Evolutionary conservation across 2,797 vertebrate species (phyloP).

Genomic region (Zonotrichia albicollis): DNA sequence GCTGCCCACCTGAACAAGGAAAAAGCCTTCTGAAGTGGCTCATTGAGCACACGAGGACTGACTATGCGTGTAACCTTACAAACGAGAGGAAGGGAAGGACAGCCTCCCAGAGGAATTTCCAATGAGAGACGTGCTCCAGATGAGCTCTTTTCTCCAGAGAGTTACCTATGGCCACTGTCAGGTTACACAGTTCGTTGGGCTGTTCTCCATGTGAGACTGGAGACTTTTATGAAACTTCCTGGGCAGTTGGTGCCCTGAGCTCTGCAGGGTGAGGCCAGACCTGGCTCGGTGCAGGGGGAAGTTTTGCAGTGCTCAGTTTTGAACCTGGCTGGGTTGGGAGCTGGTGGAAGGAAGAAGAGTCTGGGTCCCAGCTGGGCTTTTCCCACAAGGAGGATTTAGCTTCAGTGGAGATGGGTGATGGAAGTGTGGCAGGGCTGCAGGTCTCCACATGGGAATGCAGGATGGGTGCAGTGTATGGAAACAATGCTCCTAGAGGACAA

Average conservation of each 20-base stretch:
- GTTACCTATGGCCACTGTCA: no score
- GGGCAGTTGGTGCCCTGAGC: neutral
- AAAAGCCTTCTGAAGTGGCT: no score
- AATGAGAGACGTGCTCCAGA: no score
- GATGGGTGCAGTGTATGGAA: neutral
- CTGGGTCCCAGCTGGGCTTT: neutral
- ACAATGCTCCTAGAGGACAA: accelerated
- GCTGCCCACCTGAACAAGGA: no score
- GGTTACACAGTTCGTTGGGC: no score
- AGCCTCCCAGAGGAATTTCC: no score
- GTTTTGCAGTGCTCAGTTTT: neutral
- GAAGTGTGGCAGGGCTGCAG: neutral
- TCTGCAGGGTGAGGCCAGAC: neutral
- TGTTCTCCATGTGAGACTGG: no score
- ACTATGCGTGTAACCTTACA: no score
- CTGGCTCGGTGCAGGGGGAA: neutral
- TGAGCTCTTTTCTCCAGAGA: no score
- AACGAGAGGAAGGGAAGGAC: no score
- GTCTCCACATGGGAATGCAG: neutral
- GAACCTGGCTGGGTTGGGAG: neutral
- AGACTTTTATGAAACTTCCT: no score
- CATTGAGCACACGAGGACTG: no score
- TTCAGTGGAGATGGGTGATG: neutral
- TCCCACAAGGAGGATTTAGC: neutral
- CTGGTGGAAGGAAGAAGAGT: neutral